A percentile compares a stretch with the other conserved stretches of the same genome.
Conservation (phyloP, 2,888 invertebrate genomes). For the Himalopsyche tibetana region DNA sequence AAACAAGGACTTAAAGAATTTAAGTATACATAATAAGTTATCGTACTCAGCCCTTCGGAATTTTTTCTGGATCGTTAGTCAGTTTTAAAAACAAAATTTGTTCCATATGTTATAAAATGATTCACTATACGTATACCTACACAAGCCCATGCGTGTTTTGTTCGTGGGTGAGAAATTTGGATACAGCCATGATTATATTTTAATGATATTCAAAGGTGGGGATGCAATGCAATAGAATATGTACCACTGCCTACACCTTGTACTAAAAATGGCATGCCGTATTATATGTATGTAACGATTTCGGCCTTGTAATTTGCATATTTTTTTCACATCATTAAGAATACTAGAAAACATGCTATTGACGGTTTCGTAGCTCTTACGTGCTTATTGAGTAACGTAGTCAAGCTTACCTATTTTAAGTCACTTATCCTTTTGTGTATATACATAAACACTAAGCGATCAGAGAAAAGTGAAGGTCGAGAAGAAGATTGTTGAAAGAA, state of each 20-base stretch:
- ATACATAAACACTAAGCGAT: too few relatives aligned
- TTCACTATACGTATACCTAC: neutral
- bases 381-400: too few relatives aligned
- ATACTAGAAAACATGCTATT: conserved; percentile 9
- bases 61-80: too few relatives aligned
- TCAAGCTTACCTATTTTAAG: too few relatives aligned
- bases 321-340: neutral
- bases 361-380: neutral
- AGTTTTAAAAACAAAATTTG: neutral
- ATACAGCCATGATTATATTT: conserved; percentile 10
- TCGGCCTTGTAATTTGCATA: conserved; percentile 31
- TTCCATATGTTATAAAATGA: neutral
- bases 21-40: too few relatives aligned
- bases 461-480: too few relatives aligned
- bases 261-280: conserved; percentile 17
- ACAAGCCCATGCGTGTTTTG: neutral
- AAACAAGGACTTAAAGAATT: too few relatives aligned
- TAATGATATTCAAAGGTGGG: conserved; percentile 8
- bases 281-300: neutral
- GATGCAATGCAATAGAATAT: conserved; percentile 16
- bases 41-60: too few relatives aligned
- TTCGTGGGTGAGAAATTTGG: conserved; percentile 16
- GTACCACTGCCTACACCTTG: conserved; percentile 20
- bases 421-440: too few relatives aligned
- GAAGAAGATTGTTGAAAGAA: too few relatives aligned